Conservation (phyloP, 2,888 invertebrate species). For the Furcula furcula region DNA sequence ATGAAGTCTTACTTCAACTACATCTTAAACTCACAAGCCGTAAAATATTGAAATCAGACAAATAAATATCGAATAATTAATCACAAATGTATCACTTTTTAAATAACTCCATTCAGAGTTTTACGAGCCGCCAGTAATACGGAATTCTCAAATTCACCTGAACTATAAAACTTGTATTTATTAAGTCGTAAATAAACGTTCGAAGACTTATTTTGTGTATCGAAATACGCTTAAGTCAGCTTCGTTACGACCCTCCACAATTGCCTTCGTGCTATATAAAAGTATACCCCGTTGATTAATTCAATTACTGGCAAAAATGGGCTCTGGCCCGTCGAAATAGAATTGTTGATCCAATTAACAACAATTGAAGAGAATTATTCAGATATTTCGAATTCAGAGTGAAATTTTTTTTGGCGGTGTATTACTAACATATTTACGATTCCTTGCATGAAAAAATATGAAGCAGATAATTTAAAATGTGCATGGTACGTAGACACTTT, state of each 20-base stretch:
- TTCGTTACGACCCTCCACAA: conserved; percentile 6
- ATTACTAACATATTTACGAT: too few species aligned
- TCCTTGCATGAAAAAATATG: too few species aligned
- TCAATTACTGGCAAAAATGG: conserved; percentile 2
- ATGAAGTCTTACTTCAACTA: too few species aligned
- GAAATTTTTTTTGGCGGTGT: too few species aligned
- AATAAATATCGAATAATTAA: too few species aligned
- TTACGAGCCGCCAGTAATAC: conserved; percentile 26
- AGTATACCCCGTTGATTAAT: conserved; percentile 2
- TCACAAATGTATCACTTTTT: too few species aligned
- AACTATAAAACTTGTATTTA: conserved; percentile 20
- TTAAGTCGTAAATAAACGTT: conserved; percentile 21
- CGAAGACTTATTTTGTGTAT: conserved; percentile 12
- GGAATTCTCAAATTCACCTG: conserved; percentile 20
- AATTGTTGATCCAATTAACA: not conserved
- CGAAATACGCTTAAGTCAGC: conserved; percentile 6
- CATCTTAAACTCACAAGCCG: too few species aligned
- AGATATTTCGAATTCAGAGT: too few species aligned
- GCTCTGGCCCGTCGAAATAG: not conserved
- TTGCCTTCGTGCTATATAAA: conserved; percentile 3
- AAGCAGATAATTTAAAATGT: too few species aligned
- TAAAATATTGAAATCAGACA: too few species aligned
- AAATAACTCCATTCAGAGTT: conserved; percentile 45
- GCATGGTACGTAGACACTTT: not conserved
- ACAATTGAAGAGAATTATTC: not conserved